Percentiles rank a stretch among this genome's conserved stretches.
Evolutionary conservation across 1,140 invertebrate genomes (phyloP).

Genomic region (Ostrea edulis): DNA sequence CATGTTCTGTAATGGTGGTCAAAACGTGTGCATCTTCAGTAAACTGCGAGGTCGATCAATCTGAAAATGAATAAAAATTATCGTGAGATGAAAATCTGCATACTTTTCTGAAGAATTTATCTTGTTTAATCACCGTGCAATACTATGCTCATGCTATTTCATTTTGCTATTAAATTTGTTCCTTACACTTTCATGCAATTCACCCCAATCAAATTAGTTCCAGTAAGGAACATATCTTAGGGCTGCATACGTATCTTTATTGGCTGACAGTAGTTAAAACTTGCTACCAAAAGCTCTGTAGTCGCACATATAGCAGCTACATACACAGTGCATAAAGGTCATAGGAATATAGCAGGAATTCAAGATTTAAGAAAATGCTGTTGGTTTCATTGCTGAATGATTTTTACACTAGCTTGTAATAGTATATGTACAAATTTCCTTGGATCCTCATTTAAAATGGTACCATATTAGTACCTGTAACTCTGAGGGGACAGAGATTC

Average conservation of each 20-base stretch:
- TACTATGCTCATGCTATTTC: background rate
- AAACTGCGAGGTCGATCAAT: slow-evolving; percentile 69
- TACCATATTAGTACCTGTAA: too few relatives aligned
- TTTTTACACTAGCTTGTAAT: too few relatives aligned
- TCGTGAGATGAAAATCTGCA: background rate
- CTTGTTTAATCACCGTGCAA: background rate
- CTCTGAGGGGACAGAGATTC: too few relatives aligned
- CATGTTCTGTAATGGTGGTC: background rate
- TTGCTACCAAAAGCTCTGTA: slow-evolving; percentile 13
- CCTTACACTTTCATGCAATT: slow-evolving; percentile 2
- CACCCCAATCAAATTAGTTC: background rate
- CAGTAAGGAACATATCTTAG: background rate
- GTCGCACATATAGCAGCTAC: too few relatives aligned
- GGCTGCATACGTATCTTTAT: background rate
- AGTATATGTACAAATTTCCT: too few relatives aligned
- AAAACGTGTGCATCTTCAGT: slow-evolving; percentile 66
- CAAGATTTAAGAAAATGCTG: too few relatives aligned
- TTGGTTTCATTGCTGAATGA: too few relatives aligned
- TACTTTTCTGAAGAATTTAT: background rate
- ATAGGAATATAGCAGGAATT: background rate
- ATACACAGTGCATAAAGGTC: background rate
- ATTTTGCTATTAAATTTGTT: background rate
- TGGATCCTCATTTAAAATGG: too few relatives aligned
- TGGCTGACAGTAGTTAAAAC: background rate
- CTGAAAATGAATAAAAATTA: slow-evolving; percentile 56